Evolutionary conservation across 1,140 invertebrate species (phyloP), one percentile per base, ranked within the genome.

Genomic region (Bombus pascuorum): DNA sequence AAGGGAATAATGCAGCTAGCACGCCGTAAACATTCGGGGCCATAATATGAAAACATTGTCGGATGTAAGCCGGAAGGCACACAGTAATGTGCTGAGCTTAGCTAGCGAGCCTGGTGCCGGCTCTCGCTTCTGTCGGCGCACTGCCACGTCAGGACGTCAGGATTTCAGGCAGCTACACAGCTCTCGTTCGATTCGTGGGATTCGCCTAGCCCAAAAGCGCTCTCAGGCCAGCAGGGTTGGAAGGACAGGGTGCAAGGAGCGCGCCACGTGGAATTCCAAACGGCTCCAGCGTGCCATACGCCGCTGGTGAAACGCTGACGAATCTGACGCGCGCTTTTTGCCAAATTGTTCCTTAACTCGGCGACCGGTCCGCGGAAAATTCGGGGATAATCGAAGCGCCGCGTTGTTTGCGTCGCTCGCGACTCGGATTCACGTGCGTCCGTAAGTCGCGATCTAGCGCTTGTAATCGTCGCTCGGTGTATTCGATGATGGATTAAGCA

Each of bases 1-100:
- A 74, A n/a, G 81, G 80, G 82, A 76, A 78, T 82, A 86, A 89
- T 87, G 80, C 80, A 37, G 68, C 78, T 76, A 53, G 88, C 83
- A 81, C 66, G 84, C 87, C 87, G 76, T 80, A 81, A 88, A 88
- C 86, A 87, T 78, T 86, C 82, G 74, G 76, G 81, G 74, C 80
- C 88, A 93, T 91, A 90, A 94, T 93, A 94, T 93, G 93, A 94
- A 93, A 94, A 94, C 91, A 93, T 92, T 91, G 88, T 91, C 88
- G 88, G 87, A 73, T 85, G 89, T 93, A 93, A 94, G 92, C 93
- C 90, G 90, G 82, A 88, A 88, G 86, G 92, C 90, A 94, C 86
- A 93, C 92, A 93, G 91, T 91, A 94, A 93, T 94, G 92, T 93
- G 93, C 92, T 93, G 93, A 94, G 93, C 90, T 92, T 91, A 88